These are phyloP conservation scores for Peromyscus leucopus DNA, from an alignment of 2,113 vertebrate genomes.

Conservation along the genomic window DNA sequence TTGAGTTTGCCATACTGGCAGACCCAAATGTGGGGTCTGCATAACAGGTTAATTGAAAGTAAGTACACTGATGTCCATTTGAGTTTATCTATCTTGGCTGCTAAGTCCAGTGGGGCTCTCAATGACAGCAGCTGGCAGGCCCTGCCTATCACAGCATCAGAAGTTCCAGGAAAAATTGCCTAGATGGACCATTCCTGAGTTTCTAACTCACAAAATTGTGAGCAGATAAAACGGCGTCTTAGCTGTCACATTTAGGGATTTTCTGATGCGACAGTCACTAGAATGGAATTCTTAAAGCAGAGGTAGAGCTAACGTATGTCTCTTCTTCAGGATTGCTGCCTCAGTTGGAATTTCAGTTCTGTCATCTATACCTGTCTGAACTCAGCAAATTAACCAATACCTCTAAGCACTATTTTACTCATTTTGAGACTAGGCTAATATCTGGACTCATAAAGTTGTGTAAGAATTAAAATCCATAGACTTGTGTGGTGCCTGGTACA, in stretches of 20 bases:
- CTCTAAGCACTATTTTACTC: background rate
- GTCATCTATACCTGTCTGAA: background rate
- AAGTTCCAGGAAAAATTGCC: background rate
- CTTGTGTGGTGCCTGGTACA: background rate
- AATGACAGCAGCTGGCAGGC: background rate
- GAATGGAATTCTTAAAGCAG: background rate
- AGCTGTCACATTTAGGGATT: background rate
- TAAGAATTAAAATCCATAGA: constrained; percentile 28
- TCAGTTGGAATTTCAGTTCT: background rate
- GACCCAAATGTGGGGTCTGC: background rate
- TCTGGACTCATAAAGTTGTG: background rate
- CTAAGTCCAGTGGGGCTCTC: background rate
- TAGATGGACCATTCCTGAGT: background rate
- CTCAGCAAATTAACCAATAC: background rate
- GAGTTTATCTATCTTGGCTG: background rate
- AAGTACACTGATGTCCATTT: background rate
- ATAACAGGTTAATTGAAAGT: background rate
- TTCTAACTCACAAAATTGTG: background rate
- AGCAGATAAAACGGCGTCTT: background rate
- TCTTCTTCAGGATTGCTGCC: background rate
- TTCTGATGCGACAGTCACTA: background rate
- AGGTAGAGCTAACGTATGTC: background rate
- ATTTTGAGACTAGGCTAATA: background rate
- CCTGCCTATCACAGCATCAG: background rate
- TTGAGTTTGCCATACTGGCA: background rate